Evolutionary conservation across 1,140 invertebrate genomes (phyloP).

Genomic region (Sesamia nonagrioides): DNA sequence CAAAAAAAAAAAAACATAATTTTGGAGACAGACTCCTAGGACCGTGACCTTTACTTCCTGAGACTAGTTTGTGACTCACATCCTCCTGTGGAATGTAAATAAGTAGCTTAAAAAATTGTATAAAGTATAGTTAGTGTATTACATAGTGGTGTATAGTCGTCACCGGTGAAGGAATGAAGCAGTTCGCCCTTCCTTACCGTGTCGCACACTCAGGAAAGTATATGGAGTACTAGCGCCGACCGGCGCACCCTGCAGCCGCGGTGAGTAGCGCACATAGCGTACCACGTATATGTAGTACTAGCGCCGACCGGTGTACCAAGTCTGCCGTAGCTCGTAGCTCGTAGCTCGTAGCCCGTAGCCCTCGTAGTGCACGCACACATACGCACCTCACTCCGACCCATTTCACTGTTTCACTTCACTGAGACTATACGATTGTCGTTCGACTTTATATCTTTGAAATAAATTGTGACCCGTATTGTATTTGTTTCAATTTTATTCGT

Average conservation of each 20-base stretch:
- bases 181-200: background rate
- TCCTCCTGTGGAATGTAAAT: background rate
- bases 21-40: too few species aligned
- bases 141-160: background rate
- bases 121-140: background rate
- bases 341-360: constrained; percentile 34
- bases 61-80: too few species aligned
- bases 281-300: too few species aligned
- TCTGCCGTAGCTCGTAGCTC: background rate
- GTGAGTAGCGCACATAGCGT: too few species aligned
- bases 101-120: background rate
- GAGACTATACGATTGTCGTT: background rate
- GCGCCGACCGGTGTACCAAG: background rate
- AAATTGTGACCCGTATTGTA: background rate
- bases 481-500: constrained; percentile 1
- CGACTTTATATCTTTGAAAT: background rate
- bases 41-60: too few species aligned
- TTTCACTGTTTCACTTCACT: background rate
- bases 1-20: too few species aligned
- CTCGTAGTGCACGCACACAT: constrained; percentile 15
- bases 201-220: too few species aligned
- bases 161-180: background rate
- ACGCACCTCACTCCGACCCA: background rate
- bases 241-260: too few species aligned
- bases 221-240: too few species aligned